Evolutionary conservation across 2,113 vertebrate species (phyloP).

Genomic region (Typhlomys cinereus): DNA sequence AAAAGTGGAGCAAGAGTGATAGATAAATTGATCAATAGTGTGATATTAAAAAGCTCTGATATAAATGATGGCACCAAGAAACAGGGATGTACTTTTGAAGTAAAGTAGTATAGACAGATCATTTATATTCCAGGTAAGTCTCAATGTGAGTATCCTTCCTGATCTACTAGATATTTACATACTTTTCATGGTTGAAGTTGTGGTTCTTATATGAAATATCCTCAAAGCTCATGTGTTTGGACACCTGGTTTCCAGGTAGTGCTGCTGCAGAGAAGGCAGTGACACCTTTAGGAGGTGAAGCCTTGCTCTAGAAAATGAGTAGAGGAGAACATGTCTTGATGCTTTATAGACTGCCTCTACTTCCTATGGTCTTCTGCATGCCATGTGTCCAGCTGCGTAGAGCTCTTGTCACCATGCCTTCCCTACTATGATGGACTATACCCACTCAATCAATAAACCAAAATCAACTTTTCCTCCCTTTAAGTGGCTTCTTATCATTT

Average conservation of each 20-base stretch:
- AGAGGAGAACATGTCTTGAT: too few species aligned
- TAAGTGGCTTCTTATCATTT: background rate
- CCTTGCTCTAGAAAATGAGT: background rate
- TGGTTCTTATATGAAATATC: background rate
- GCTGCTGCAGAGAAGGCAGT: background rate
- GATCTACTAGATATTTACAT: background rate
- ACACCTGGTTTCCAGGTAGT: background rate
- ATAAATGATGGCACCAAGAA: background rate
- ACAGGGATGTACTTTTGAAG: background rate
- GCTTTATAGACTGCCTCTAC: background rate
- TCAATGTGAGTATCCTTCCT: background rate
- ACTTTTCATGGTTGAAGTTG: background rate
- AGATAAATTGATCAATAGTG: background rate
- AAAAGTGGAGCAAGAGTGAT: background rate
- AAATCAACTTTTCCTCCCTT: background rate
- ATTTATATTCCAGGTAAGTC: background rate
- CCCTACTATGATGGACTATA: background rate
- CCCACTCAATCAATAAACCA: background rate
- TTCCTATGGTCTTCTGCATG: too few species aligned
- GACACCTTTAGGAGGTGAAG: background rate
- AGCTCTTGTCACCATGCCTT: background rate
- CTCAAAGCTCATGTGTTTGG: background rate
- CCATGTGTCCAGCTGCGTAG: background rate
- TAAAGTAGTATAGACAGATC: background rate
- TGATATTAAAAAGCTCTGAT: background rate